Percentiles rank a stretch among this genome's conserved stretches.
Conservation (phyloP, 2,797 vertebrate genomes). For the Notolepis coatsorum region DNA sequence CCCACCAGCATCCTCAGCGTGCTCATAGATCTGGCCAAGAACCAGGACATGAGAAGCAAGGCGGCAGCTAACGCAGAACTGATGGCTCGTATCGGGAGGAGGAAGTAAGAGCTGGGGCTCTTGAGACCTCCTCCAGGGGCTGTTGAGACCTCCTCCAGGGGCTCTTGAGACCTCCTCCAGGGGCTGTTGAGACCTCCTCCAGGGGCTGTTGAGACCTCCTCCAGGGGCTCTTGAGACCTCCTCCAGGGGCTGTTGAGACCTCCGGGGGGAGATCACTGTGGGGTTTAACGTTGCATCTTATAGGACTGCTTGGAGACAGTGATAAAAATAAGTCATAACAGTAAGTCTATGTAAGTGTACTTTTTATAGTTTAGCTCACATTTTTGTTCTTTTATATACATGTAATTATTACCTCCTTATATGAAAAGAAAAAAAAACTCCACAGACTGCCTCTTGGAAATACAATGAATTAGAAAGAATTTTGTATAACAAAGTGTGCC, state of each 20-base stretch:
- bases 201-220: neutral
- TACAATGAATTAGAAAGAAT: slow-evolving; percentile 1
- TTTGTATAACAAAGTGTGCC: slow-evolving; percentile 9
- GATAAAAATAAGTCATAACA: slow-evolving; percentile 22
- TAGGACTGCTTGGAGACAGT: slow-evolving; percentile 41
- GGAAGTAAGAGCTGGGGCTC: slow-evolving; percentile 70
- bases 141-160: too few relatives aligned
- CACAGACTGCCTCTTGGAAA: slow-evolving; percentile 19
- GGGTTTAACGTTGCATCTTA: slow-evolving; percentile 18
- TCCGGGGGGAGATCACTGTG: slow-evolving; percentile 15
- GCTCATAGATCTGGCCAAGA: slow-evolving; percentile 86
- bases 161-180: neutral
- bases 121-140: too few relatives aligned
- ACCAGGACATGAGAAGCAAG: slow-evolving; percentile 86
- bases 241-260: neutral
- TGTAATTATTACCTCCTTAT: slow-evolving; percentile 14
- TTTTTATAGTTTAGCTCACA: slow-evolving; percentile 49
- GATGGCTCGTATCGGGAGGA: slow-evolving; percentile 85
- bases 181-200: too few relatives aligned
- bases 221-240: neutral
- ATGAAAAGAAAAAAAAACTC: slow-evolving; percentile 14
- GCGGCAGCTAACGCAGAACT: slow-evolving; percentile 86
- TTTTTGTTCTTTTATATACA: slow-evolving; percentile 49
- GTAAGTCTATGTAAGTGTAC: slow-evolving; percentile 40
- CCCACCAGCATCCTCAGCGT: slow-evolving; percentile 86